Base-by-base conservation (phyloP, 2,797 vertebrate species). In the Melanotaenia boesemani region DNA sequence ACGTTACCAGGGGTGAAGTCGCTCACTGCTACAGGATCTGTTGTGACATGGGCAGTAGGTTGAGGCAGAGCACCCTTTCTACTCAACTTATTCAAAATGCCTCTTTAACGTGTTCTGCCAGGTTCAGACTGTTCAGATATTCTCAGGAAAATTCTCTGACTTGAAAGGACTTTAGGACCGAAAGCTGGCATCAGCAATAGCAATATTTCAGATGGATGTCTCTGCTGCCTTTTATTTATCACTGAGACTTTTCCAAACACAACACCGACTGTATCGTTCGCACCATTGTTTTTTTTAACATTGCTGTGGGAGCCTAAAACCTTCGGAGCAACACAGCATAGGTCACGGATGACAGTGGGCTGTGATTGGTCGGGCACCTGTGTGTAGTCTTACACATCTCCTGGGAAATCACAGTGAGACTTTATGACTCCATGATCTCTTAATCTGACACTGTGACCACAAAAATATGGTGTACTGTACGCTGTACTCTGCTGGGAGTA, bases 341-440 rank as follows among this genome's bases (percentile, higher is more conserved):
- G 63, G 46, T 52, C 63, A 52, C 36, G 48, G 32, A 36, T 22
- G n/a, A 36, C 62, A 13, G 62, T 28, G 11, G 36, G 63, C 46
- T 44, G 13, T 28, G 37, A 28, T 62, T 62, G 34, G 63, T 37
- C 63, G 9, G 48, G 13, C n/a, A 12, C 16, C n/a, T n/a, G 22
- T n/a, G 32, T 54, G 63, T 7, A 24, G 46, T 34, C 63, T 52
- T 36, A 65, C 44, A 22, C 34, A 18, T 37, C 64, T 55, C 50
- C 16, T 18, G 50, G 48, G 32, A 72, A 37, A 28, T 72, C 54
- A 64, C 24, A 30, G 58, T 24, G 3, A 0, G 8, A n/a, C 11
- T 72, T 58, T 72, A 64, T 58, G 39, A 65, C 54, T 26, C 32
- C 2, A 63, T 41, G 46, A 63, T 4, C 20, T 2, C 59, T 50